These are phyloP conservation scores for Takifugu rubripes DNA, from an alignment of 2,797 vertebrate genomes.

Conservation along the genomic window DNA sequence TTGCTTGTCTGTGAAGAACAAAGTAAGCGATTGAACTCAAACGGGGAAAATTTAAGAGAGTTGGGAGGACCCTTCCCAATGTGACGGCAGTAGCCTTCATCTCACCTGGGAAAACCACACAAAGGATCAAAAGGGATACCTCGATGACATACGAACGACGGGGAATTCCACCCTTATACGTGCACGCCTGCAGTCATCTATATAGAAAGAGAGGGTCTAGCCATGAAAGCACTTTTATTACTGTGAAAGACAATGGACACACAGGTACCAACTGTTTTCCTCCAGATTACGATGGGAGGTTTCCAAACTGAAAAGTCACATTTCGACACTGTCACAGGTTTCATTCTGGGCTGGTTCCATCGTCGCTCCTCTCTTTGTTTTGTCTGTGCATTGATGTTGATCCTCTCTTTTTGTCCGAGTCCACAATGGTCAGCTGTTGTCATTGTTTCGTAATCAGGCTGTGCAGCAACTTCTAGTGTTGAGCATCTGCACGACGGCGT, in stretches of 20 bases:
- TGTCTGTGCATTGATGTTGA: background rate
- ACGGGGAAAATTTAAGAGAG: conserved; percentile 48
- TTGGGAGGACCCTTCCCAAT: conserved; percentile 38
- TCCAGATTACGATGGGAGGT: too few species aligned
- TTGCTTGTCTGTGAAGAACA: conserved; percentile 45
- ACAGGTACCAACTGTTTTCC: too few species aligned
- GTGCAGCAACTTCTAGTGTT: too few species aligned
- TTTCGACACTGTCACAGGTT: too few species aligned
- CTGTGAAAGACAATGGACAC: too few species aligned
- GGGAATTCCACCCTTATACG: conserved; percentile 63
- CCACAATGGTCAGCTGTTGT: background rate
- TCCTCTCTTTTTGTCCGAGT: too few species aligned
- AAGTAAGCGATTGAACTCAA: conserved; percentile 52
- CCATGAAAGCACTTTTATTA: too few species aligned
- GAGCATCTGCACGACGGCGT: too few species aligned
- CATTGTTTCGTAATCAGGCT: background rate
- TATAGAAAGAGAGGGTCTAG: too few species aligned
- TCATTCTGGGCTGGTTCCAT: too few species aligned
- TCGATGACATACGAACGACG: conserved; percentile 61
- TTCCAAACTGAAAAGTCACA: too few species aligned
- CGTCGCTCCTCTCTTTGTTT: background rate
- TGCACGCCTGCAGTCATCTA: conserved; percentile 20
- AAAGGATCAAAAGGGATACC: conserved; percentile 49
- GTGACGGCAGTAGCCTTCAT: conserved; percentile 74
- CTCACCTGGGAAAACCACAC: conserved; percentile 74